Base-by-base conservation (phyloP, 2,888 invertebrate species). In the Thymelicus acteon region DNA sequence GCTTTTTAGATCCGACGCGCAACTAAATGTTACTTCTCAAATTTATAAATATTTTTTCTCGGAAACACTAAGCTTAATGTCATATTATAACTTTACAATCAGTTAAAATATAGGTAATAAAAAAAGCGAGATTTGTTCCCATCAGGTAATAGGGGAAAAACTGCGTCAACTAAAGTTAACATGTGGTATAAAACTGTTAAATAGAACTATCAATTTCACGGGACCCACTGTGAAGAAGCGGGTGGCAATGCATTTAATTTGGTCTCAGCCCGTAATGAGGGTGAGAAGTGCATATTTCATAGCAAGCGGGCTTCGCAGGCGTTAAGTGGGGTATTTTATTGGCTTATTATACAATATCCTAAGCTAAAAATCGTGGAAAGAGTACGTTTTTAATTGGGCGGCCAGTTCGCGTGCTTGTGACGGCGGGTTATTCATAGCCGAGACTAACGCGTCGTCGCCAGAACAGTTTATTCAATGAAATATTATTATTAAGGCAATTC, bases 301-400 rank as follows among this genome's bases (percentile, higher is more conserved):
- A 82, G 82, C 86, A 78, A 83, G 81, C 85, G 85, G 87, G 83
- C 83, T 86, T 86, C 82, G 82, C 84, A 79, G 89, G 91, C 92
- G 89, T 90, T 90, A 92, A 93, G 93, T 90, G 92, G 90, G 91
- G 91, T 93, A 92, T 91, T 93, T 93, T 93, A 93, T 93, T 87
- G 93, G 92, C 90, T 92, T 93, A 93, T 93, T 93, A 93, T 93
- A 91, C 93, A 92, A 93, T 92, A 93, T 92, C 91, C 93, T 93
- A 92, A 93, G 93, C 92, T 93, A 91, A 93, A 93, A 93, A 91
- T 93, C 88, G 91, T 90, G 91, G 90, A 93, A 92, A 91, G 93
- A 93, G 93, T 91, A 92, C 88, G 91, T 90, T 93, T 93, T 93
- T 93, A 93, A 93, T 93, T 93, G 92, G 92, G 90, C 90, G 85